A percentile compares a stretch with the other conserved stretches of the same genome.
These are phyloP conservation scores for Acipenser transmontanus DNA, from an alignment of 2,797 vertebrate species.

Conservation along the genomic window DNA sequence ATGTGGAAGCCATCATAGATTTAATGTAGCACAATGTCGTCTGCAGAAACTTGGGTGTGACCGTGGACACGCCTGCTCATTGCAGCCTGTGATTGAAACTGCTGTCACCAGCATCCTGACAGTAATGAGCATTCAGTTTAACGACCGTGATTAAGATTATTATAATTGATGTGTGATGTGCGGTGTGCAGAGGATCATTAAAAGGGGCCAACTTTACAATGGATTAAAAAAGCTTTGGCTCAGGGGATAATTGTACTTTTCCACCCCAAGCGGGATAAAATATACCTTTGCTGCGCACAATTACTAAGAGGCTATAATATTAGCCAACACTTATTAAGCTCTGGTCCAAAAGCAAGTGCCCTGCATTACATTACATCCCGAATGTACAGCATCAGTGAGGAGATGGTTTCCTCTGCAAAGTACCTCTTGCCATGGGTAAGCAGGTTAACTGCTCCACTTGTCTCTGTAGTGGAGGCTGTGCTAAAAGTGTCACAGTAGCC, in stretches of 20 bases:
- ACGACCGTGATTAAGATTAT: conserved; percentile 76
- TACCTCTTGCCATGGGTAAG: background rate
- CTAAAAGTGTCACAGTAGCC: background rate
- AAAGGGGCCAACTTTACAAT: conserved; percentile 57
- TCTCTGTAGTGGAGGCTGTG: background rate
- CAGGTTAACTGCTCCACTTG: background rate
- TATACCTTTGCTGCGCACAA: no score
- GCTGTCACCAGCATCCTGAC: conserved; percentile 70
- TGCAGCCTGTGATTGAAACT: conserved; percentile 68
- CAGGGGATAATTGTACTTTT: conserved; percentile 57
- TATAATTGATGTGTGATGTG: conserved; percentile 71
- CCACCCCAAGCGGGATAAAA: conserved; percentile 60
- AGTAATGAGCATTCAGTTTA: conserved; percentile 79
- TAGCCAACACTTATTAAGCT: no score
- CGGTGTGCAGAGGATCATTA: conserved; percentile 59
- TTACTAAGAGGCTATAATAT: no score
- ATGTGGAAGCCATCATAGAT: conserved; percentile 61
- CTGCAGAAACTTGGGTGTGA: conserved; percentile 67
- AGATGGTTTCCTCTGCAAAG: no score
- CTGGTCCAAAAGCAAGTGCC: no score
- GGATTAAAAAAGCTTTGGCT: conserved; percentile 29
- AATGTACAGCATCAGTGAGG: no score
- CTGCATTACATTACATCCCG: no score
- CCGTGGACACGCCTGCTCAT: conserved; percentile 47
- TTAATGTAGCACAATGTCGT: conserved; percentile 68